phyloP scores from a whole-genome alignment of 2,888 invertebrate species.

The Ormyrus labotus region DNA sequence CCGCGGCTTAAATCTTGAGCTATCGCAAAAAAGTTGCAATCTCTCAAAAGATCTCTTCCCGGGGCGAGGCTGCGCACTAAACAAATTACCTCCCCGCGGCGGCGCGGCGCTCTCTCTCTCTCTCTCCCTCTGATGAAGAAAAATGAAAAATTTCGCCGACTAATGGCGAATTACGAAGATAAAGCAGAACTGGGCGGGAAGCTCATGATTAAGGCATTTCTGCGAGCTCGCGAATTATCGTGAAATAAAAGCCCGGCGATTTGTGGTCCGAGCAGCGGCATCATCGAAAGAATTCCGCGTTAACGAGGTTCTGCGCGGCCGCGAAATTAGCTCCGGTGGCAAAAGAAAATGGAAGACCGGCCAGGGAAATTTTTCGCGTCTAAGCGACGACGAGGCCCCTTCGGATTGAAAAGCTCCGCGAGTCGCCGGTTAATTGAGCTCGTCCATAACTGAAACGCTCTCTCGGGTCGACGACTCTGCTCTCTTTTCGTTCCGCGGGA shows the following conservation, averaged over 20 bases:
- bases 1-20: neutral
- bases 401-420: slow-evolving; percentile 24
- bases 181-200: slow-evolving; percentile 19
- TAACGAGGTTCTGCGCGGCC: slow-evolving; percentile 53
- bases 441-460: slow-evolving; percentile 45
- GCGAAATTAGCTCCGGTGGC: slow-evolving; percentile 18
- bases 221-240: slow-evolving; percentile 65
- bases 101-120: neutral
- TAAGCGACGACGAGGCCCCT: neutral
- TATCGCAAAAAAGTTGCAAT: slow-evolving; percentile 1
- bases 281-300: slow-evolving; percentile 62
- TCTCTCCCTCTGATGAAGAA: slow-evolving; percentile 4
- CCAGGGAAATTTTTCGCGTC: slow-evolving; percentile 22
- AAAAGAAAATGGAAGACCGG: neutral
- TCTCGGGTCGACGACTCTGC: slow-evolving; percentile 38
- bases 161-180: slow-evolving; percentile 49
- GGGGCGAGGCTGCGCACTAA: neutral
- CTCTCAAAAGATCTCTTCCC: neutral
- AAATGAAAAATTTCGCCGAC: slow-evolving; percentile 27
- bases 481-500: neutral
- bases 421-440: slow-evolving; percentile 48
- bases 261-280: slow-evolving; percentile 58
- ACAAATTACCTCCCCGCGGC: slow-evolving; percentile 22
- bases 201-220: slow-evolving; percentile 65
- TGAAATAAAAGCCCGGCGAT: slow-evolving; percentile 62